Percentiles rank a stretch among this genome's conserved stretches.
Evolutionary conservation across 2,888 invertebrate genomes (phyloP).

Genomic region (Stegana nigrithorax): DNA sequence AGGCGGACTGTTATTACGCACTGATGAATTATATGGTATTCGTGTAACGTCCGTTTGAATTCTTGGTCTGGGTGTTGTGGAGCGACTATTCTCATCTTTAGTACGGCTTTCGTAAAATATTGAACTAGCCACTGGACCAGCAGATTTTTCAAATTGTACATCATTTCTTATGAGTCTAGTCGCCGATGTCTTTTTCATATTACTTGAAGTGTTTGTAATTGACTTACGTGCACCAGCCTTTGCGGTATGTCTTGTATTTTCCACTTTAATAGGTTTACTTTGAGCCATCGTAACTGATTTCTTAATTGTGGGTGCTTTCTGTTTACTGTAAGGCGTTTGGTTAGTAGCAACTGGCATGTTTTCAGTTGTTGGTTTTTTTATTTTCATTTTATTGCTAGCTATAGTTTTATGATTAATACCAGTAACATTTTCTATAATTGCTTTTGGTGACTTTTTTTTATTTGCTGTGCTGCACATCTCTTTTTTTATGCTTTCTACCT

Average conservation of each 20-base stretch:
- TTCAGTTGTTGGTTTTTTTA: constrained; percentile 5
- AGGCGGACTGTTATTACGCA: constrained; percentile 51
- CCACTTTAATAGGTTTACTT: constrained; percentile 26
- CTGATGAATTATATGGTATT: constrained; percentile 50
- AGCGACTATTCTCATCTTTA: constrained; percentile 50
- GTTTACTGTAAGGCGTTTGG: neutral
- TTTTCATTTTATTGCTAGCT: constrained; percentile 14
- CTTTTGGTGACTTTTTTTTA: constrained; percentile 9
- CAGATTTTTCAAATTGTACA: constrained; percentile 50
- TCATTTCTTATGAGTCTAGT: constrained; percentile 51
- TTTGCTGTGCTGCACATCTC: neutral
- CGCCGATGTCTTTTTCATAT: constrained; percentile 45
- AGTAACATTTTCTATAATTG: constrained; percentile 17
- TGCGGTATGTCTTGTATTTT: constrained; percentile 22
- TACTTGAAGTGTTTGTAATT: constrained; percentile 49
- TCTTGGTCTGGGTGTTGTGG: constrained; percentile 53
- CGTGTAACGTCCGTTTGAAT: constrained; percentile 57
- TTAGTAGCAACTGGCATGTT: neutral
- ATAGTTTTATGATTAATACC: constrained; percentile 17
- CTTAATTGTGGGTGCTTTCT: constrained; percentile 16
- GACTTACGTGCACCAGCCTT: constrained; percentile 48
- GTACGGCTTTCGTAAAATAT: constrained; percentile 54
- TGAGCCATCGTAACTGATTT: neutral
- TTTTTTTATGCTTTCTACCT: constrained; percentile 1
- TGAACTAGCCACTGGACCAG: constrained; percentile 49